Evolutionary conservation across 2,113 vertebrate genomes (phyloP).

Genomic region (Spilogale gracilis): DNA sequence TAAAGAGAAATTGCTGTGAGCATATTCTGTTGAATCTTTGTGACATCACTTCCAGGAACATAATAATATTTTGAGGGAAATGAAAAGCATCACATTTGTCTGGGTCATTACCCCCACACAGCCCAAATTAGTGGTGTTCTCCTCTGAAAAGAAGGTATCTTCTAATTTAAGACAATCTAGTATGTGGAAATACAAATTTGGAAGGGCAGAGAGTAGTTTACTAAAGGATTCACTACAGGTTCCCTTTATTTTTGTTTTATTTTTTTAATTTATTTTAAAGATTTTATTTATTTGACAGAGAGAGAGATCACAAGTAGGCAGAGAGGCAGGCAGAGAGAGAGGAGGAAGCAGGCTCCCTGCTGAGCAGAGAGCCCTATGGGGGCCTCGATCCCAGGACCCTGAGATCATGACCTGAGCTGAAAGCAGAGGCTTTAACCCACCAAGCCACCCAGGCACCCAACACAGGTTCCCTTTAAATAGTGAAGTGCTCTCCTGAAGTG

Average conservation of each 20-base stretch:
- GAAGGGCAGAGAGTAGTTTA: background rate
- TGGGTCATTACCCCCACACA: constrained; percentile 38
- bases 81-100: background rate
- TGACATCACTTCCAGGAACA: constrained; percentile 57
- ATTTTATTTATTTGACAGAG: too few relatives aligned
- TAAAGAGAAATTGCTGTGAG: constrained; percentile 51
- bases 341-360: too few relatives aligned
- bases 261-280: too few relatives aligned
- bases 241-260: constrained; percentile 7
- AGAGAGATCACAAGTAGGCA: too few relatives aligned
- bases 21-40: constrained; percentile 62
- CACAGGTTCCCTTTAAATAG: constrained; percentile 2
- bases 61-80: constrained; percentile 65
- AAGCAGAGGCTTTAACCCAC: too few relatives aligned
- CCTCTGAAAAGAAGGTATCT: constrained; percentile 38
- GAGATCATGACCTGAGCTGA: too few relatives aligned
- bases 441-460: too few relatives aligned
- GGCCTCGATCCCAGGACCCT: too few relatives aligned
- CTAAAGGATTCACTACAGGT: background rate
- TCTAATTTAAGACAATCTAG: constrained; percentile 26
- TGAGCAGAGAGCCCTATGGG: too few relatives aligned
- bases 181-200: constrained; percentile 54
- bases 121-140: constrained; percentile 43
- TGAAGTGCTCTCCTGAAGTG: background rate
- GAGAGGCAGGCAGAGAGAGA: too few relatives aligned